Percentiles rank a stretch among this genome's conserved stretches.
Evolutionary conservation across 2,888 invertebrate species (phyloP).

Genomic region (Tenthredo amoena): DNA sequence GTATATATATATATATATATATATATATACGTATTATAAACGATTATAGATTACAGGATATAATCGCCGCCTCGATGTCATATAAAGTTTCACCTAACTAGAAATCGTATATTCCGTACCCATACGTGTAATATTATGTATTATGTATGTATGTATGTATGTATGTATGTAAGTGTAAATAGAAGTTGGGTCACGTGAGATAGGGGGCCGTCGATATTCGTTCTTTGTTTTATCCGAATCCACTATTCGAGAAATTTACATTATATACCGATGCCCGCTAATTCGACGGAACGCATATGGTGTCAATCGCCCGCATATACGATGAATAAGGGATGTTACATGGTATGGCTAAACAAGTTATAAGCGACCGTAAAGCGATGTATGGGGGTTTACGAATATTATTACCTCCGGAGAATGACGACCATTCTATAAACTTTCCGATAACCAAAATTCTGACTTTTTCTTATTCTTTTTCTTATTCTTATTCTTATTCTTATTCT

Average conservation of each 20-base stretch:
- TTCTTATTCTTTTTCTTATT: constrained; percentile 38
- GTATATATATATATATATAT: no score
- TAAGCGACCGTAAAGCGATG: neutral
- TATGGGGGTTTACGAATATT: constrained; percentile 44
- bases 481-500: constrained; percentile 32
- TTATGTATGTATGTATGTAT: neutral
- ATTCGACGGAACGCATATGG: constrained; percentile 70
- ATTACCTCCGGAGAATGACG: neutral
- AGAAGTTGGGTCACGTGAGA: constrained; percentile 19
- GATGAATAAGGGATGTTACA: constrained; percentile 22
- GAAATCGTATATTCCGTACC: neutral
- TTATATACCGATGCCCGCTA: constrained; percentile 54
- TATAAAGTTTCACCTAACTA: neutral
- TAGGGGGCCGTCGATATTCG: constrained; percentile 27
- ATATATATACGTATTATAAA: neutral
- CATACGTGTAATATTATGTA: neutral
- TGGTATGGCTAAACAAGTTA: neutral
- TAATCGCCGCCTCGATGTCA: neutral
- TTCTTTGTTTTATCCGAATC: constrained; percentile 27
- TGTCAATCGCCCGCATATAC: constrained; percentile 74
- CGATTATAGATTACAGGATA: neutral
- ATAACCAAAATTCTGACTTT: no score
- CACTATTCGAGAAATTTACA: neutral
- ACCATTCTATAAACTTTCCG: neutral
- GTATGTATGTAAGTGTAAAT: constrained; percentile 40